Base-by-base conservation (phyloP, 2,888 invertebrate species). In the Agrilus cyanescens region DNA sequence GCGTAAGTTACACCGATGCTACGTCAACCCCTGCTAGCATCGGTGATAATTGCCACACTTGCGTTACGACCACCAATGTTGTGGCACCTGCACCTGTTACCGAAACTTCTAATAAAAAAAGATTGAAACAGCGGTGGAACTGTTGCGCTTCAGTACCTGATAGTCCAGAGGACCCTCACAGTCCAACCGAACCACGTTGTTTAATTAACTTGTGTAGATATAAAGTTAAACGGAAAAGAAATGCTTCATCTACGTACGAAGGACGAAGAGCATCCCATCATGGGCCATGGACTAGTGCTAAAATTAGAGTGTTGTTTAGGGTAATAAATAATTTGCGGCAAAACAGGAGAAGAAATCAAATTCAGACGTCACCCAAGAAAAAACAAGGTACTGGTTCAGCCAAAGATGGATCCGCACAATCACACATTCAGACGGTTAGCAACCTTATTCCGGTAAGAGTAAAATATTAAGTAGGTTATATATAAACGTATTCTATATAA, bases 101-200 rank as follows among this genome's bases (percentile, higher is more conserved):
- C 38, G 35, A 46, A 41, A 40, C 46, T 37, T 32, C 52, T 41
- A 38, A 54, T 50, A 52, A 42, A 44, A 60, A 59, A 36, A 65
- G 63, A 48, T 48, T 60, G 38, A 62, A 68, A 31, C 67, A 70
- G 52, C 73, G 71, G 64, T 76, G 75, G 75, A 75, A 74, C 53
- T 76, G 75, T 52, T 76, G 75, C 52, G 65, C 72, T 34, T 71
- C 70, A 29, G 73, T 73, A 7, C 75, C 75, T 1, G 75, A 75
- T 47, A 75, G 75, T 61, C 75, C 75, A 0, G 74, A 75, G 55
- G 70, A 73, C 53, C 71, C 72, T 39, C 67, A 69, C 41, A 72
- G 72, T 56, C 64, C 70, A 2, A 51, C 58, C 14, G 63, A 65
- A 47, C 61, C 63, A 4, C 56, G 59, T 41, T 67, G 66, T 50